Base-by-base conservation (phyloP, 2,888 invertebrate genomes). In the Leucania comma region DNA sequence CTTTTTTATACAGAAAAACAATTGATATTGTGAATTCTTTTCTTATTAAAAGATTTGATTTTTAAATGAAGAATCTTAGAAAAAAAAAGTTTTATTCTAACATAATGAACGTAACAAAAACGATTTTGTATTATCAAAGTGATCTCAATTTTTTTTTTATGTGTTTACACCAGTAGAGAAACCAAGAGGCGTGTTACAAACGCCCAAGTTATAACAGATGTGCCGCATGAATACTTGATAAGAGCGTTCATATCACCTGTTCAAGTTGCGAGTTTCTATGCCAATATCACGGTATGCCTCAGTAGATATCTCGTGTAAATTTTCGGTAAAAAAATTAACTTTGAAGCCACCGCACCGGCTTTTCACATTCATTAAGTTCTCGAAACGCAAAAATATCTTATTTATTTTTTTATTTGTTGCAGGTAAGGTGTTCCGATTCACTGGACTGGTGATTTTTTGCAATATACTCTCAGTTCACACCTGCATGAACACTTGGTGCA, bases 371-470 rank as follows among this genome's bases (percentile, higher is more conserved):
- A 53, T 68, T 75, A 53, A 59, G 58, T 59, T 66, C 54, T 68
- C 26, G 57, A 59, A 60, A 73, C 64, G 83, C 83, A 79, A 75
- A 62, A 64, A 61, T 82, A 5, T 81, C 69, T 68, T 54, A 77
- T 68, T 38, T 56, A 59, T 67, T 78, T 84, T 42, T 82, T 84
- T 84, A 56, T 78, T 86, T 79, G 84, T 88, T 89, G 50, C 90
- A 90, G 90, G 90, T 90, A 90, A 89, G 81, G 77, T 65, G 84
- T 84, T 86, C 82, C 84, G 75, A 69, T 59, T 72, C 80, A 78
- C 58, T 80, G 81, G 78, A 63, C 70, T 57, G 66, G 72, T 66
- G 69, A 78, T 75, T 87, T 84, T 87, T 87, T 86, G 78, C 78
- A 81, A 72, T 70, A 68, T 75, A 81, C 78, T 81, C 75, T 78